These are phyloP conservation scores for Xyrauchen texanus DNA, from an alignment of 2,113 vertebrate species.

Conservation along the genomic window DNA sequence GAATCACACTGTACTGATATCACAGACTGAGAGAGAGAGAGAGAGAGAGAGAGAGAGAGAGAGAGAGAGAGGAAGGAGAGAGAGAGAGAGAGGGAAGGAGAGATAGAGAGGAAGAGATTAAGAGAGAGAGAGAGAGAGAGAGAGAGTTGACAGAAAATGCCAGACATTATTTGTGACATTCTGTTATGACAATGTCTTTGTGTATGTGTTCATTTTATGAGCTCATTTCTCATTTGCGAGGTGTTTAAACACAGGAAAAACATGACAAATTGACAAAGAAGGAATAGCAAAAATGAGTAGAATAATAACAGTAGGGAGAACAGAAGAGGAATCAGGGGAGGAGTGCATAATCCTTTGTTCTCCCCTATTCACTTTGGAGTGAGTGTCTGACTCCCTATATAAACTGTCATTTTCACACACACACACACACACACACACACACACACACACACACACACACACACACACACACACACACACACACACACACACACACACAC, in stretches of 20 bases:
- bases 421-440: slow-evolving; percentile 40
- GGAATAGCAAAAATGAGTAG: slow-evolving; percentile 16
- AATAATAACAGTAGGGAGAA: slow-evolving; percentile 22
- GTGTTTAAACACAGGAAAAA: neutral
- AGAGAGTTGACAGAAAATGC: slow-evolving; percentile 22
- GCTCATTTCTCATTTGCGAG: slow-evolving; percentile 22
- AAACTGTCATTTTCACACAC: slow-evolving; percentile 58
- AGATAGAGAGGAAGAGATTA: no score
- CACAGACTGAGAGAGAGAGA: neutral
- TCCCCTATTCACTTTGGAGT: slow-evolving; percentile 69
- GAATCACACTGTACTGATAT: no score
- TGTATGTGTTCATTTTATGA: slow-evolving; percentile 14
- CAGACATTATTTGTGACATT: slow-evolving; percentile 39
- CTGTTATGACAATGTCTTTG: slow-evolving; percentile 1
- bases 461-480: no score
- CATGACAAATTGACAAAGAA: slow-evolving; percentile 27
- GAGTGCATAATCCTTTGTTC: slow-evolving; percentile 71
- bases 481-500: no score
- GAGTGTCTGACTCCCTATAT: slow-evolving; percentile 57
- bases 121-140: no score
- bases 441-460: no score
- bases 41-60: no score
- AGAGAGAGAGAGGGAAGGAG: neutral
- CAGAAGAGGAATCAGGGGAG: slow-evolving; percentile 29
- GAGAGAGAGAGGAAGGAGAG: no score